These are phyloP conservation scores for Propithecus perrieri DNA, from an alignment of 2,797 vertebrate genomes.

Conservation along the genomic window DNA sequence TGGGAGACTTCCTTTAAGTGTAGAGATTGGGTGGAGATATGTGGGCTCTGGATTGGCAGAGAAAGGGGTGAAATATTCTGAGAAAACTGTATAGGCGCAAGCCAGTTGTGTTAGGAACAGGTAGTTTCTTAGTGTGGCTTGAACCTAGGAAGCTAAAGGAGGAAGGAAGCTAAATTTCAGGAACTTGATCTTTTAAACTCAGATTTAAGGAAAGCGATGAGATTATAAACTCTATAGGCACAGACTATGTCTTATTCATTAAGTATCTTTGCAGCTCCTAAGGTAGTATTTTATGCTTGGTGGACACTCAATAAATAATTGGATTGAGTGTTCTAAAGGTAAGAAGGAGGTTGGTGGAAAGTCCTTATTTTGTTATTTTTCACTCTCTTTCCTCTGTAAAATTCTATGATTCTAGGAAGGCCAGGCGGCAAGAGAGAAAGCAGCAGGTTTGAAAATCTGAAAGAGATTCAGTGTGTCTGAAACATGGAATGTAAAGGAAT, in stretches of 20 bases:
- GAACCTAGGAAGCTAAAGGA: not conserved
- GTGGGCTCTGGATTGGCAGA: not conserved
- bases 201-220: not conserved
- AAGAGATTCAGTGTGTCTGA: not conserved
- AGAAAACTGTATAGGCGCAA: not conserved
- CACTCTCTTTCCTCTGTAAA: not conserved
- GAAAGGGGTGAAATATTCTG: not conserved
- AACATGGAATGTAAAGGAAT: not conserved
- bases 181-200: slow-evolving; percentile 31
- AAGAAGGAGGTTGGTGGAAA: not conserved
- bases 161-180: slow-evolving; percentile 4
- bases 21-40: not conserved
- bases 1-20: not conserved
- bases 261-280: not conserved
- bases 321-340: not conserved
- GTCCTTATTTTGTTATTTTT: not conserved
- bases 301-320: not conserved
- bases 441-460: not conserved
- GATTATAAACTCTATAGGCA: not conserved
- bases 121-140: slow-evolving; percentile 19
- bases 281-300: not conserved
- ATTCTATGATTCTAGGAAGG: not conserved
- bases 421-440: not conserved
- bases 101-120: not conserved
- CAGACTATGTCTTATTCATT: not conserved